Evolutionary conservation across 1,140 invertebrate genomes (phyloP).

Genomic region (Drosophila virilis): DNA sequence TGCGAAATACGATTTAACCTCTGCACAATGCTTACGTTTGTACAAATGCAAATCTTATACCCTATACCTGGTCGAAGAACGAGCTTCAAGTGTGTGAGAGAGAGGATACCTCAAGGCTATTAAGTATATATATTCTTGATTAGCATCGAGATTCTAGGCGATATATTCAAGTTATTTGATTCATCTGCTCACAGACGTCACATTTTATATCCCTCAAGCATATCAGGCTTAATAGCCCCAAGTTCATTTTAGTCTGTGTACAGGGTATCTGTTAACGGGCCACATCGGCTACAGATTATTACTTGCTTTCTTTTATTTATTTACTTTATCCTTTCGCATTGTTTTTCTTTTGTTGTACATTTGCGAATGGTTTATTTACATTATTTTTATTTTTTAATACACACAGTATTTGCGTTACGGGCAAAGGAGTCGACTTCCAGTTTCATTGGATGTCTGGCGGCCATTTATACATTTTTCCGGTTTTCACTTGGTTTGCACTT

Average conservation of each 20-base stretch:
- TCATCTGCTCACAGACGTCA: too few species aligned
- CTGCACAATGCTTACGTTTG: constrained; percentile 2
- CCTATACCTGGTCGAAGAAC: not conserved
- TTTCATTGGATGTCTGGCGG: constrained; percentile 22
- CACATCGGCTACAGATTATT: not conserved
- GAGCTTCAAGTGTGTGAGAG: not conserved
- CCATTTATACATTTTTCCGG: constrained; percentile 36
- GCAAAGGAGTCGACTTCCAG: constrained; percentile 27
- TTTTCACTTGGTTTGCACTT: constrained; percentile 53
- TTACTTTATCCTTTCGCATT: constrained; percentile 21
- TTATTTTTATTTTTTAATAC: constrained; percentile 33
- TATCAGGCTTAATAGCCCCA: too few species aligned
- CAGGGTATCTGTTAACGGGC: not conserved
- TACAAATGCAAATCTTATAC: not conserved
- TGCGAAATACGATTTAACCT: not conserved
- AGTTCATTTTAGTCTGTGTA: not conserved
- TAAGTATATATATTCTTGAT: too few species aligned
- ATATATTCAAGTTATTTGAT: too few species aligned
- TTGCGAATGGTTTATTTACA: constrained; percentile 44
- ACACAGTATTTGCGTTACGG: constrained; percentile 30
- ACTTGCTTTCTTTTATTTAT: not conserved
- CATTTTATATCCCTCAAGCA: too few species aligned
- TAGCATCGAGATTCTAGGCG: too few species aligned
- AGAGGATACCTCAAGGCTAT: too few species aligned
- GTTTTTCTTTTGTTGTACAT: constrained; percentile 40